Conservation (phyloP, 2,797 vertebrate genomes). For the Microhierax caerulescens region DNA sequence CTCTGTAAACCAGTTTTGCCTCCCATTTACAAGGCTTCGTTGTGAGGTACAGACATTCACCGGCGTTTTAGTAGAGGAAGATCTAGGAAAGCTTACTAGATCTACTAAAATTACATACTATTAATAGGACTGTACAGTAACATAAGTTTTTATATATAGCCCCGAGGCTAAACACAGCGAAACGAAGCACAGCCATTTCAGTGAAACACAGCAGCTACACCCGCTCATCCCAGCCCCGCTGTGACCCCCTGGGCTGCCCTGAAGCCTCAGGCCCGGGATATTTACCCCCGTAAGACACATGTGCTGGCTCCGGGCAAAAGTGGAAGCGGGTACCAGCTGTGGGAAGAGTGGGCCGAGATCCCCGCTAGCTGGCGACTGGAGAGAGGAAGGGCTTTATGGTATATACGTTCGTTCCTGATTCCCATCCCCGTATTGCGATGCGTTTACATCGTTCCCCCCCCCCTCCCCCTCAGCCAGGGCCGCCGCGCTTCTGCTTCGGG, state of each 20-base stretch:
- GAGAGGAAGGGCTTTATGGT: rapidly evolving
- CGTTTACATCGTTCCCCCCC: background rate
- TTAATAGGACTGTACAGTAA: constrained; percentile 14
- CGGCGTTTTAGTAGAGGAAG: background rate
- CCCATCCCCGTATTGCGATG: rapidly evolving
- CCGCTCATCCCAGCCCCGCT: background rate
- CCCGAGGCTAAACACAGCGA: background rate
- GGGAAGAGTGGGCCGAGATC: rapidly evolving
- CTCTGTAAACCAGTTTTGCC: background rate
- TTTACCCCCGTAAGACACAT: background rate
- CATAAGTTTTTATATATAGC: background rate
- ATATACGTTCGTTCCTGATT: rapidly evolving
- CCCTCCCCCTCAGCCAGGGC: background rate
- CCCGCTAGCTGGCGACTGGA: too few relatives aligned
- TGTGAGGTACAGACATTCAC: background rate
- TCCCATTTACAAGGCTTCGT: background rate
- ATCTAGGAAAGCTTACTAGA: background rate
- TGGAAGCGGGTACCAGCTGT: rapidly evolving
- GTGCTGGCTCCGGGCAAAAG: rapidly evolving
- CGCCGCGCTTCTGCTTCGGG: background rate
- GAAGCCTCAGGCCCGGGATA: background rate
- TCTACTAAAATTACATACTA: background rate
- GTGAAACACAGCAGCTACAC: background rate
- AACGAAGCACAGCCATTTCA: background rate
- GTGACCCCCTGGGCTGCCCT: background rate